Percentiles rank a stretch among this genome's conserved stretches.
These are phyloP conservation scores for Oxyruncus cristatus DNA, from an alignment of 2,113 vertebrate species.

Conservation along the genomic window DNA sequence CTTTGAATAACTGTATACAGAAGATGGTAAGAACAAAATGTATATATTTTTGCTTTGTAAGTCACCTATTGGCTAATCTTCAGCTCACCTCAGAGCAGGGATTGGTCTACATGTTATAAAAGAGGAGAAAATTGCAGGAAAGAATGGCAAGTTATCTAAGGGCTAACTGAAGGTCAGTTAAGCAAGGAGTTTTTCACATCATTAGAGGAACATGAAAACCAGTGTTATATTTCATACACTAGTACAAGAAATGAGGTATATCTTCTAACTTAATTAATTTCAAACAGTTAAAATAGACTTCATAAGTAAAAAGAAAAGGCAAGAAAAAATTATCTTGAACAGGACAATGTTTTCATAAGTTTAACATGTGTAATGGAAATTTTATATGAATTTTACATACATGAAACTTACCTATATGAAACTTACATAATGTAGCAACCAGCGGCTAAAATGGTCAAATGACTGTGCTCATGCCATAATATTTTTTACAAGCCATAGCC, in stretches of 20 bases:
- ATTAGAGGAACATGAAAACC: background rate
- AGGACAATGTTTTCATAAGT: background rate
- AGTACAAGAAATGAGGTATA: background rate
- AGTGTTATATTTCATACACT: background rate
- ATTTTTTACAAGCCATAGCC: conserved; percentile 4
- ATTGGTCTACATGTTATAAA: background rate
- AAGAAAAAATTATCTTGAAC: background rate
- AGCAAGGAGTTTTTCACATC: background rate
- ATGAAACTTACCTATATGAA: background rate
- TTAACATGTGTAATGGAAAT: background rate
- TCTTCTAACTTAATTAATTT: background rate
- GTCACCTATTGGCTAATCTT: background rate
- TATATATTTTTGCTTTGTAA: background rate
- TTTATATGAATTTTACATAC: background rate
- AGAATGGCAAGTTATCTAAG: background rate
- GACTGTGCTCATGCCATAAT: background rate
- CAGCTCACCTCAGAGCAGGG: background rate
- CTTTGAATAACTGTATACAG: background rate
- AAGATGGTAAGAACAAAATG: background rate
- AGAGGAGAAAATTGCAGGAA: background rate
- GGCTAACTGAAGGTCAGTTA: background rate
- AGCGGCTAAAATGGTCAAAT: conserved; percentile 19
- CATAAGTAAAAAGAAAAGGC: background rate
- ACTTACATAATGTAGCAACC: background rate
- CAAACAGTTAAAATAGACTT: background rate